Evolutionary conservation across 2,888 invertebrate genomes (phyloP).

Genomic region (Mesochorus sp.): DNA sequence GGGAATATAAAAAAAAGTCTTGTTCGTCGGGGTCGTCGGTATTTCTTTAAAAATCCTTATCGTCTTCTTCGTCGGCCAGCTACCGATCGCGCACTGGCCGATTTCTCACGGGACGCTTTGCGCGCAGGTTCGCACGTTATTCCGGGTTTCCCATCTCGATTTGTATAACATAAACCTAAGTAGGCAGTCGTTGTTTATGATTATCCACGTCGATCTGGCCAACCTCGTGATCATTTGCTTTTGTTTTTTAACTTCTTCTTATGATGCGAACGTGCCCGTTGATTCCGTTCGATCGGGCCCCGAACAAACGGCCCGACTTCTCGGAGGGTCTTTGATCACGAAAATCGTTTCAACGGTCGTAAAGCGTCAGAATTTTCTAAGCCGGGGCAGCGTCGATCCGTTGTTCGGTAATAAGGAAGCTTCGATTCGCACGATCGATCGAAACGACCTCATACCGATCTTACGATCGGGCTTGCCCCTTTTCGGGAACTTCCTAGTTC

Average conservation of each 20-base stretch:
- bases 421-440: slow-evolving; percentile 15
- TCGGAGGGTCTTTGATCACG: neutral
- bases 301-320: neutral
- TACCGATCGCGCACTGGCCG: slow-evolving; percentile 25
- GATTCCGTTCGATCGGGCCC: neutral
- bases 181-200: slow-evolving; percentile 59
- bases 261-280: neutral
- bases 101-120: neutral
- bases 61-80: slow-evolving; percentile 62
- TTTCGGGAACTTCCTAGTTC: neutral
- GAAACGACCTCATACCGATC: neutral
- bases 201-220: slow-evolving; percentile 22
- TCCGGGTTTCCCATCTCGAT: neutral
- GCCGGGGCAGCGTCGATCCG: neutral
- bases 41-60: slow-evolving; percentile 29
- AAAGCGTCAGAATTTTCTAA: neutral
- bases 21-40: slow-evolving; percentile 48
- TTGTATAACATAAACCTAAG: slow-evolving; percentile 52
- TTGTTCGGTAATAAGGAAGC: slow-evolving; percentile 10
- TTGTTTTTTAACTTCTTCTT: neutral
- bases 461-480: neutral
- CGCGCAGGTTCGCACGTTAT: neutral
- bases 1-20: slow-evolving; percentile 25
- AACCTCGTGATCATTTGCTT: neutral
- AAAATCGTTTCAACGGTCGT: slow-evolving; percentile 22